These are phyloP conservation scores for Heliconius ethilla DNA, from an alignment of 2,888 invertebrate genomes.

Conservation along the genomic window DNA sequence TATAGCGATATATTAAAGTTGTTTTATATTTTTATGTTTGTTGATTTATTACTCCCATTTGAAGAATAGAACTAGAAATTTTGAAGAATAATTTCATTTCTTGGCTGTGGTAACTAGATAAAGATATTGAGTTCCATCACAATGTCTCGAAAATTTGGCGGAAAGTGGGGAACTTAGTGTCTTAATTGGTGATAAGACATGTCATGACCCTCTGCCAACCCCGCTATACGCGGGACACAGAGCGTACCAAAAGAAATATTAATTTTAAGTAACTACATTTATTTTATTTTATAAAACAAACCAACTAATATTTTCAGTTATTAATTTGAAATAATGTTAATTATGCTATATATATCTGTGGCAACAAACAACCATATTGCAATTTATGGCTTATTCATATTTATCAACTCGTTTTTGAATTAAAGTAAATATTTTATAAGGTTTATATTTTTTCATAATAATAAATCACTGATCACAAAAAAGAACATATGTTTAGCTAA, in stretches of 20 bases:
- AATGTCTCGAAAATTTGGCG: too few relatives aligned
- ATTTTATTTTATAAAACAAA: not conserved
- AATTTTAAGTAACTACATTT: not conserved
- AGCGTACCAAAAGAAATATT: not conserved
- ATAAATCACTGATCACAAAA: constrained; percentile 30
- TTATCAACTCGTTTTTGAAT: not conserved
- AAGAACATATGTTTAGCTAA: constrained; percentile 25
- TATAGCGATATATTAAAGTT: not conserved
- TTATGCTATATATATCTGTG: not conserved
- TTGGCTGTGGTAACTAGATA: too few relatives aligned
- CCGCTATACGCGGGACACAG: too few relatives aligned
- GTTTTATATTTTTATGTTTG: not conserved
- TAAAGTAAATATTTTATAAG: constrained; percentile 16
- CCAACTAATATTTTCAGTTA: not conserved
- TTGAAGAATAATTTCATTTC: too few relatives aligned
- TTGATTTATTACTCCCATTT: not conserved
- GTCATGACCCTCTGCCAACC: too few relatives aligned
- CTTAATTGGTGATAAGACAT: too few relatives aligned
- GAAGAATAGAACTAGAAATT: too few relatives aligned
- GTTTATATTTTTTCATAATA: constrained; percentile 18
- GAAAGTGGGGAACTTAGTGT: too few relatives aligned
- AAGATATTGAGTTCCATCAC: too few relatives aligned
- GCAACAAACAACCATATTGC: not conserved
- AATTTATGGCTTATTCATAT: not conserved
- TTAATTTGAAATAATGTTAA: not conserved